A percentile compares a stretch with the other conserved stretches of the same genome.
Conservation (phyloP, 2,113 vertebrate genomes). For the Castor canadensis region DNA sequence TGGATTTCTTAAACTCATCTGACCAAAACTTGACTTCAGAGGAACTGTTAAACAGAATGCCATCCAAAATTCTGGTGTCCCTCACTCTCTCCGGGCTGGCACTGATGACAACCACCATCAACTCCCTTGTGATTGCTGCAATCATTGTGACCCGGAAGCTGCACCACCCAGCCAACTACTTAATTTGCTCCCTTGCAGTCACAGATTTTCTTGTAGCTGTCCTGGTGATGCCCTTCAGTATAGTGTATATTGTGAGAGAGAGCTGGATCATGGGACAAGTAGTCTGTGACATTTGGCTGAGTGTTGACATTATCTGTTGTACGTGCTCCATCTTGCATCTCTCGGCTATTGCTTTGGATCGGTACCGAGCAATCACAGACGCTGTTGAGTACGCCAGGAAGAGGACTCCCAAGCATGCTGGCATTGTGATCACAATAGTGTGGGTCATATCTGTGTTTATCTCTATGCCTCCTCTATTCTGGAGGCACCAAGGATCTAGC, state of each 20-base stretch:
- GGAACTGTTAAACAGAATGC: conserved; percentile 83
- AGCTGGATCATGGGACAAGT: conserved; percentile 96
- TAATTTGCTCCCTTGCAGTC: conserved; percentile 97
- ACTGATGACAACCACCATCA: conserved; percentile 94
- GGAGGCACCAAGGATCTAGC: conserved; percentile 91
- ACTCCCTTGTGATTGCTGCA: conserved; percentile 97
- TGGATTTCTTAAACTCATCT: conserved; percentile 94
- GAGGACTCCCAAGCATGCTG: conserved; percentile 93
- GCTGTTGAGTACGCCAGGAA: conserved; percentile 96
- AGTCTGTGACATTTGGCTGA: conserved; percentile 95
- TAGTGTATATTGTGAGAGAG: conserved; percentile 95
- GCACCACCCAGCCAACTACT: conserved; percentile 98
- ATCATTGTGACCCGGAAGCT: conserved; percentile 97
- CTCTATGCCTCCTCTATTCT: conserved; percentile 94
- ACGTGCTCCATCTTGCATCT: conserved; percentile 98
- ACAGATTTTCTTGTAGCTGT: conserved; percentile 98
- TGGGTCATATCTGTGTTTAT: conserved; percentile 97
- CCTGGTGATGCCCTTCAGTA: conserved; percentile 98
- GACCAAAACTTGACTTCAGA: conserved; percentile 87
- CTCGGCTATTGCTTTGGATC: conserved; percentile 95
- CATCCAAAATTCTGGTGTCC: conserved; percentile 92
- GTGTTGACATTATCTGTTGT: conserved; percentile 96
- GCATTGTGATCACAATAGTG: conserved; percentile 93
- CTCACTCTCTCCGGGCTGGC: conserved; percentile 92
- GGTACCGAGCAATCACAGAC: conserved; percentile 95